These are phyloP conservation scores for Drosophila sturtevanti DNA, from an alignment of 1,140 invertebrate species.

Conservation along the genomic window DNA sequence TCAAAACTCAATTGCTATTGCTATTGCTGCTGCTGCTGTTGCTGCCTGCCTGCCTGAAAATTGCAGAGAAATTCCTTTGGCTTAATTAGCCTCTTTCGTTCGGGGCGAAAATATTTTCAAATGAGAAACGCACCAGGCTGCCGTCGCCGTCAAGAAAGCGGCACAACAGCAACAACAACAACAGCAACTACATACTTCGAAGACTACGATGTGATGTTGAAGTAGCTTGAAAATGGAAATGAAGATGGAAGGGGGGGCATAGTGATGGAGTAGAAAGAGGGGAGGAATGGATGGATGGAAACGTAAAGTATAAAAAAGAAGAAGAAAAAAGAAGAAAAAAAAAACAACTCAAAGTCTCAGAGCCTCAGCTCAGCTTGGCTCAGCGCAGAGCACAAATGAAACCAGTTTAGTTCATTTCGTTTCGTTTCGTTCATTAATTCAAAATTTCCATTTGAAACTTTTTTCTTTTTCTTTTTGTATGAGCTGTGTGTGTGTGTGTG, in stretches of 20 bases:
- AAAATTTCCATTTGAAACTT: constrained; percentile 82
- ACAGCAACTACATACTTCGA: constrained; percentile 19
- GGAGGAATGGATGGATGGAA: constrained; percentile 10
- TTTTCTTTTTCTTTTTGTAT: constrained; percentile 58
- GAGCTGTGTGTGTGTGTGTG: constrained; percentile 30
- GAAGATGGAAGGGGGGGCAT: constrained; percentile 24
- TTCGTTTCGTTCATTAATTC: constrained; percentile 81
- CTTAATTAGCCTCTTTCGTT: constrained; percentile 80
- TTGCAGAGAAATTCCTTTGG: constrained; percentile 81
- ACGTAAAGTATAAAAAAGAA: constrained; percentile 37
- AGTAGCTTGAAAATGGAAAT: constrained; percentile 8
- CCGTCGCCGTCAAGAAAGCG: constrained; percentile 66
- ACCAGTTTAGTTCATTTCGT: constrained; percentile 81
- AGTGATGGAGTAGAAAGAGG: constrained; percentile 25
- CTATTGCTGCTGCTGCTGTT: constrained; percentile 25
- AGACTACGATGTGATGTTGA: constrained; percentile 1
- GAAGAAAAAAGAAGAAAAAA: no score
- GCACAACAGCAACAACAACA: constrained; percentile 57
- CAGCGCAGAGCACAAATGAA: constrained; percentile 76
- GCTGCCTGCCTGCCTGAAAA: constrained; percentile 53
- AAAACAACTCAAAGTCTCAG: constrained; percentile 50
- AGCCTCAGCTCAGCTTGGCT: constrained; percentile 55
- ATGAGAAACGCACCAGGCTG: constrained; percentile 61
- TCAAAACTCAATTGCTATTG: constrained; percentile 67
- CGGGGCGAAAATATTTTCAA: constrained; percentile 79